Evolutionary conservation across 2,113 vertebrate genomes (phyloP).

Genomic region (Salminus brasiliensis): DNA sequence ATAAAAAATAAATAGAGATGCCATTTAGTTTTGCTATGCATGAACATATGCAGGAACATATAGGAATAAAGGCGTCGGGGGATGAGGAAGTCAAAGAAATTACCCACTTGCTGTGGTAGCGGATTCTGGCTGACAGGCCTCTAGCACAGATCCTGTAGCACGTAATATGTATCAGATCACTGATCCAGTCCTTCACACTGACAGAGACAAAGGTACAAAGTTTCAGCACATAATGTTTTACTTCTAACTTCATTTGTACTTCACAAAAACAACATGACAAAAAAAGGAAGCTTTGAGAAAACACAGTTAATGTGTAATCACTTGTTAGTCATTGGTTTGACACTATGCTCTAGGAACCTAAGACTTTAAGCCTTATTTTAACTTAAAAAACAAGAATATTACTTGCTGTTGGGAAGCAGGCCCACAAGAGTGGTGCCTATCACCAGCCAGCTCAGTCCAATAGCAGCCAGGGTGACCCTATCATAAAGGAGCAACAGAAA

Average conservation of each 20-base stretch:
- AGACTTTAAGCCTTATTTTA: not conserved
- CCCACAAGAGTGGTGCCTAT: slow-evolving; percentile 84
- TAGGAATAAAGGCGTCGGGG: not conserved
- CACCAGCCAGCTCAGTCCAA: slow-evolving; percentile 88
- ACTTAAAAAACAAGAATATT: slow-evolving; percentile 40
- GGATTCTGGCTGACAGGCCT: slow-evolving; percentile 88
- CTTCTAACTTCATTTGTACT: not conserved
- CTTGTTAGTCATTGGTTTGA: not conserved
- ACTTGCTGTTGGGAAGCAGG: slow-evolving; percentile 87
- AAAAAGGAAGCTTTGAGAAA: not conserved
- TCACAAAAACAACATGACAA: not conserved
- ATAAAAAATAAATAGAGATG: no score
- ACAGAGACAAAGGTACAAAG: slow-evolving; percentile 43
- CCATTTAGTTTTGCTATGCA: not conserved
- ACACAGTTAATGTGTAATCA: not conserved
- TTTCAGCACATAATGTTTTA: not conserved
- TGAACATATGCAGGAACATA: not conserved
- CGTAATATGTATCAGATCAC: slow-evolving; percentile 88
- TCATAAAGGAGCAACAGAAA: slow-evolving; percentile 29
- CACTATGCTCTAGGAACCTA: not conserved
- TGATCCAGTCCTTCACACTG: slow-evolving; percentile 86
- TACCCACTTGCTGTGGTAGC: slow-evolving; percentile 91
- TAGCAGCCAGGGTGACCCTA: slow-evolving; percentile 85
- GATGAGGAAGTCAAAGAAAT: not conserved
- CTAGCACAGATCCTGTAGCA: slow-evolving; percentile 92